Evolutionary conservation across 2,888 invertebrate genomes (phyloP).

Genomic region (Gandaritis pyraliata): DNA sequence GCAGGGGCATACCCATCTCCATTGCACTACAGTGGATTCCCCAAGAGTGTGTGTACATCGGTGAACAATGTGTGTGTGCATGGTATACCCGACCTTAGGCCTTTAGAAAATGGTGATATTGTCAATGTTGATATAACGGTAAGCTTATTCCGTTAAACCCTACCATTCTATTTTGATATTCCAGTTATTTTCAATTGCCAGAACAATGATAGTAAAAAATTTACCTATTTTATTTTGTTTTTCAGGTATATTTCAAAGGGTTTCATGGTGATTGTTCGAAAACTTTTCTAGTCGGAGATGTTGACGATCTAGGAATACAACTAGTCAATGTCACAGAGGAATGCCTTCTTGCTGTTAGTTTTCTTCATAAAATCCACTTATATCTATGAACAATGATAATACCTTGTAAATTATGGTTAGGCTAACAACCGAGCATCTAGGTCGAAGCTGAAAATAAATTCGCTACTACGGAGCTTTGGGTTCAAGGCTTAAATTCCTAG

Average conservation of each 20-base stretch:
- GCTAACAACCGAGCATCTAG: background rate
- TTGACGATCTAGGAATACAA: constrained; percentile 88
- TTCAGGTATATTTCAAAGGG: constrained; percentile 90
- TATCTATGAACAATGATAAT: too few relatives aligned
- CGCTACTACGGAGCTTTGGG: too few relatives aligned
- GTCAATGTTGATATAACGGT: constrained; percentile 96
- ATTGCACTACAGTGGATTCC: constrained; percentile 92
- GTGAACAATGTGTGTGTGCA: constrained; percentile 96
- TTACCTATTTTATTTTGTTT: too few relatives aligned
- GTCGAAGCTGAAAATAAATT: too few relatives aligned
- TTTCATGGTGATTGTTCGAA: constrained; percentile 97
- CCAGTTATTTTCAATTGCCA: too few relatives aligned
- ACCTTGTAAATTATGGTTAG: background rate
- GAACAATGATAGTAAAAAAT: too few relatives aligned
- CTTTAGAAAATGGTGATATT: constrained; percentile 93
- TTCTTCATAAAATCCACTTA: background rate
- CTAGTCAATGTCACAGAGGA: constrained; percentile 89
- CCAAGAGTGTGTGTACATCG: constrained; percentile 96
- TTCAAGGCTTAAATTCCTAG: too few relatives aligned
- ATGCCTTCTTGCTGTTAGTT: constrained; percentile 87
- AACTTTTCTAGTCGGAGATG: constrained; percentile 93
- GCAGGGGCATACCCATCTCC: constrained; percentile 95
- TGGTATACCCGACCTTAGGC: constrained; percentile 95
- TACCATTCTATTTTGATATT: too few relatives aligned
- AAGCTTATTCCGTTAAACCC: too few relatives aligned